Evolutionary conservation across 2,113 vertebrate genomes (phyloP).

Genomic region (Brienomyrus longianalis): DNA sequence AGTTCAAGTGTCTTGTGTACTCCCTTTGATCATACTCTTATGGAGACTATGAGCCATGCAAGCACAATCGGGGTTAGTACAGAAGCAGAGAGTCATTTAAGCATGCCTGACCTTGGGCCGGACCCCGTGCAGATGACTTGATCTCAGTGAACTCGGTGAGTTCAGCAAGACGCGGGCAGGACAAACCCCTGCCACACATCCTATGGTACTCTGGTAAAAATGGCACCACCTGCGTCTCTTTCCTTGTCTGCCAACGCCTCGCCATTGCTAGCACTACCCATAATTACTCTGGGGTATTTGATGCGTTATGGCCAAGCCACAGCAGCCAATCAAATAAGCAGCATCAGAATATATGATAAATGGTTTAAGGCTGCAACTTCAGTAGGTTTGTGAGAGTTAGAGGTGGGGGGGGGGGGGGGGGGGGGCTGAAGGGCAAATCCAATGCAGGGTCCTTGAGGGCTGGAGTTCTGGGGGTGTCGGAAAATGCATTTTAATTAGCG

Average conservation of each 20-base stretch:
- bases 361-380: not conserved
- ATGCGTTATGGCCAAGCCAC: not conserved
- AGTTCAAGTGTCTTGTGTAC: not conserved
- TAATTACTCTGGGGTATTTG: not conserved
- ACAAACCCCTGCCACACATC: not conserved
- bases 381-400: not conserved
- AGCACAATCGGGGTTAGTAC: not conserved
- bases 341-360: not conserved
- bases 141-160: not conserved
- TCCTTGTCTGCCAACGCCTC: not conserved
- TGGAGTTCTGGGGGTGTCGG: not conserved
- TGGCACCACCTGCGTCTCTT: not conserved
- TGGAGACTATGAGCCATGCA: not conserved
- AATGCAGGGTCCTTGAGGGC: not conserved
- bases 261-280: not conserved
- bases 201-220: not conserved
- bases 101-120: not conserved
- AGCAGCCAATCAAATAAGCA: slow-evolving; percentile 3
- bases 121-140: not conserved
- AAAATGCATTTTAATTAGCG: not conserved
- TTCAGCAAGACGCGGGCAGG: not conserved
- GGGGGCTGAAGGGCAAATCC: not conserved
- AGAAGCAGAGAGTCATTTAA: not conserved
- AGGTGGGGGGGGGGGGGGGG: not conserved
- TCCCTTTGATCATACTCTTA: not conserved